Evolutionary conservation across 2,888 invertebrate genomes (phyloP), one percentile per base, ranked within the genome.

Genomic region (Caenorhabditis sinica): DNA sequence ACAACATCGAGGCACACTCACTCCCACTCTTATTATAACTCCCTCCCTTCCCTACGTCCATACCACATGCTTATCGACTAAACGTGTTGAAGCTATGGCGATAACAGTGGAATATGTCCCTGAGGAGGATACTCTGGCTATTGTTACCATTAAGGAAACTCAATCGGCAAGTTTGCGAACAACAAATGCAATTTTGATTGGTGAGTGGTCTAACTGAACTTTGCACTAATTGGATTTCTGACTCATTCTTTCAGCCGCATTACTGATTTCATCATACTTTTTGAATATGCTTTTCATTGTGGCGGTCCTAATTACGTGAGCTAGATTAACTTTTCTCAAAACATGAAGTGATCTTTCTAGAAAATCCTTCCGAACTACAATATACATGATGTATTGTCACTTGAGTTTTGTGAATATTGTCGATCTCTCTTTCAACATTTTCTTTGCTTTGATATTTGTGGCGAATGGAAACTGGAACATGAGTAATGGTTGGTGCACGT

Each of bases 381-480:
- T 85, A n/a, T 82, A 85, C n/a, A 33, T 85, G 6, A 85, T 88
- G 69, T 86, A 83, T 17, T 82, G 82, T 25, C 86, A 86, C 72
- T 77, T 86, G 20, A 82, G 85, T 23, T 49, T 80, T 30, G 85
- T 88, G 0, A 84, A 88, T 49, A 73, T 86, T 20, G 49, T 85
- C 51, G 86, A 88, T 63, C 43, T 88, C 11, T 76, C 83, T 0
- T 88, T 90, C 73, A 86, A 88, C n/a, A 86, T 90, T 17, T 82
- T 90, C 36, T 80, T 90, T 15, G 89, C 90, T 0, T 58, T 91
- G 11, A 83, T 90, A 9, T 91, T 86, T 72, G 87, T 91, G 5
- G 90, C 91, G 15, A 89, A 90, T 60, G 90, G 89, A 36, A 84
- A 85, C 25, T 91, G 91, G 91, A 83, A 81, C 2, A 68, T 91